Evolutionary conservation across 2,888 invertebrate genomes (phyloP).

Genomic region (Azorinus chamasolen): DNA sequence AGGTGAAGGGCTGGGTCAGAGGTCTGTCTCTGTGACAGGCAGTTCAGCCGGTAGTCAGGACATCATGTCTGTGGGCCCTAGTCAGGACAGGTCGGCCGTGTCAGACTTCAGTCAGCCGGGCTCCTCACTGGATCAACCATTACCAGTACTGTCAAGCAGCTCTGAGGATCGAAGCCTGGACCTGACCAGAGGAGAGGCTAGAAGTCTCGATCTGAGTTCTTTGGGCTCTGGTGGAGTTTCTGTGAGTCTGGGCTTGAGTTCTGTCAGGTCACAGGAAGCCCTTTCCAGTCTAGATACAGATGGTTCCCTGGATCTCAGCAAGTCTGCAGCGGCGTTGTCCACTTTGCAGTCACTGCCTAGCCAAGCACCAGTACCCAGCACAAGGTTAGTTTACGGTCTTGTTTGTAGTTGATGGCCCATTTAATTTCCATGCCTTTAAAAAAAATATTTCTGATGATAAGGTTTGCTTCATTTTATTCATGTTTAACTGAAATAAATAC

Average conservation of each 20-base stretch:
- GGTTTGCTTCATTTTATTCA: no score
- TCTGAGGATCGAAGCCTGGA: slow-evolving; percentile 39
- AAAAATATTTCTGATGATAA: no score
- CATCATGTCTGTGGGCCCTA: slow-evolving; percentile 59
- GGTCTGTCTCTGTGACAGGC: slow-evolving; percentile 40
- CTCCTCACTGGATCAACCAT: slow-evolving; percentile 3
- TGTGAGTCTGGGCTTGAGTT: not conserved
- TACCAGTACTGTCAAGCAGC: slow-evolving; percentile 7
- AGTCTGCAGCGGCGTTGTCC: slow-evolving; percentile 49
- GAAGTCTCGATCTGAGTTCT: slow-evolving; percentile 43
- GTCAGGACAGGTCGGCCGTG: slow-evolving; percentile 8
- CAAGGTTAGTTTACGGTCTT: slow-evolving; percentile 22
- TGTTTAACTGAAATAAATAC: no score
- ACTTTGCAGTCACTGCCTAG: slow-evolving; percentile 38
- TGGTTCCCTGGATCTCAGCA: slow-evolving; percentile 63
- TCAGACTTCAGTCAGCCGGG: not conserved
- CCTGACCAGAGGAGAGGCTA: slow-evolving; percentile 32
- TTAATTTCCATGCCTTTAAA: no score
- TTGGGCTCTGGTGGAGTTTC: slow-evolving; percentile 28
- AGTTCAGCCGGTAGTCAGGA: slow-evolving; percentile 52
- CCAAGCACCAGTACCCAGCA: slow-evolving; percentile 28
- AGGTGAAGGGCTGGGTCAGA: slow-evolving; percentile 33
- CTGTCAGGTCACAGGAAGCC: not conserved
- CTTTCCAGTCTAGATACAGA: slow-evolving; percentile 38
- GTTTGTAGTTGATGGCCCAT: no score